These are phyloP conservation scores for Netelia melanura DNA, from an alignment of 2,888 invertebrate genomes.

Conservation along the genomic window DNA sequence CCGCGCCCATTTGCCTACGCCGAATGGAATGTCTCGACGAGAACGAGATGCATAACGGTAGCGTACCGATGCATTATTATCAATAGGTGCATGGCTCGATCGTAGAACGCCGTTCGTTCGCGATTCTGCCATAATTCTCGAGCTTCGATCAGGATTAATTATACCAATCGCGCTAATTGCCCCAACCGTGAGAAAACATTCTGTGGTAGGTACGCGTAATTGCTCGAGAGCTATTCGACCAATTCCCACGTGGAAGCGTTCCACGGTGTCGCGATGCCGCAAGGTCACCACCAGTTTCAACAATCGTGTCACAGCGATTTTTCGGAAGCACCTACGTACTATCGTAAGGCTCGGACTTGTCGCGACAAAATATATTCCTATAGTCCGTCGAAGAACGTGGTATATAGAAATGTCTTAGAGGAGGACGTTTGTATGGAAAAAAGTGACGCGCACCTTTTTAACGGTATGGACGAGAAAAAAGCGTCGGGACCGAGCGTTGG, in stretches of 20 bases:
- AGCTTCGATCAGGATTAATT: conserved; percentile 51
- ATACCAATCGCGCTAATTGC: conserved; percentile 48
- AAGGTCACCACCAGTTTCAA: not conserved
- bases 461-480: conserved; percentile 47
- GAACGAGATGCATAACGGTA: conserved; percentile 26
- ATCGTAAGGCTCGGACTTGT: not conserved
- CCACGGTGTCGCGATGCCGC: not conserved
- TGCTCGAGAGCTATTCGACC: conserved; percentile 8
- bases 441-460: conserved; percentile 52
- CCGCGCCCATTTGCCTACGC: conserved; percentile 65
- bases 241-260: not conserved
- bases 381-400: conserved; percentile 10
- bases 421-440: conserved; percentile 18
- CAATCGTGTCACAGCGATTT: not conserved
- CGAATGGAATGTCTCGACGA: conserved; percentile 57
- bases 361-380: too few species aligned
- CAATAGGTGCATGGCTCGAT: not conserved
- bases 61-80: conserved; percentile 22
- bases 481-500: conserved; percentile 48
- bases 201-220: conserved; percentile 7
- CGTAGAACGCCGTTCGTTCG: conserved; percentile 23
- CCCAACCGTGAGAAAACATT: conserved; percentile 46
- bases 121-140: not conserved
- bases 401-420: conserved; percentile 6
- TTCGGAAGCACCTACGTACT: not conserved